Evolutionary conservation across 2,888 invertebrate species (phyloP), one percentile per base, ranked within the genome.

Genomic region (Cataglyphis altisquamis): DNA sequence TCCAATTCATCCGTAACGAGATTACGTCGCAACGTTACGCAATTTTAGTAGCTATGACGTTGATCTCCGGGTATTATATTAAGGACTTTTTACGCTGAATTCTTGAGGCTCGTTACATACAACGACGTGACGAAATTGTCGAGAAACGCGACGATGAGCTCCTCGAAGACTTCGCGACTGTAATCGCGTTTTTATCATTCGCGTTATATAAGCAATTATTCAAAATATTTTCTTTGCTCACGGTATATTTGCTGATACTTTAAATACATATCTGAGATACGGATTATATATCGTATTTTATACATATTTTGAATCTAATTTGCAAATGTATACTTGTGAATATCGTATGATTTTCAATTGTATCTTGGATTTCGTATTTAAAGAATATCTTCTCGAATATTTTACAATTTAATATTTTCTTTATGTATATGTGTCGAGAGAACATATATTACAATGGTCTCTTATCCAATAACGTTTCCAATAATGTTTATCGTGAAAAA

Each of bases 11-110:
- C 29, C 39, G 48, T 72, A 80, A 80, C 48, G 32, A 73, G 80
- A 68, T 78, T 78, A 83, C 41, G 66, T 48, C 21, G 48, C 32
- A 29, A 15, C 74, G 29, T 77, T 77, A 77, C 77, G 77, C 77
- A 77, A 66, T 77, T 36, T 6, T 66, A 55, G 66, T 39, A 77
- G 66, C 55, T 75, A 39, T 52, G 66, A 75, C 12, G 29, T n/a
- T 21, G 62, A 48, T n/a, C 15, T 66, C 9, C 12, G 29, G 12
- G 8, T 12, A 48, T 66, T 66, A n/a, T 12, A 48, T 67, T 67
- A 21, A 29, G 55, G 4, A 57, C 39, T 77, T 67, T 57, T 67
- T 77, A 29, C 15, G 48, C 21, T 2, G 1, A 8, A 4, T 67
- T 55, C 25, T 18, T 8, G 29, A 63, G 48, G 9, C 9, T 66